Evolutionary conservation across 2,797 vertebrate genomes (phyloP).

Genomic region (Acipenser oxyrinchus): DNA sequence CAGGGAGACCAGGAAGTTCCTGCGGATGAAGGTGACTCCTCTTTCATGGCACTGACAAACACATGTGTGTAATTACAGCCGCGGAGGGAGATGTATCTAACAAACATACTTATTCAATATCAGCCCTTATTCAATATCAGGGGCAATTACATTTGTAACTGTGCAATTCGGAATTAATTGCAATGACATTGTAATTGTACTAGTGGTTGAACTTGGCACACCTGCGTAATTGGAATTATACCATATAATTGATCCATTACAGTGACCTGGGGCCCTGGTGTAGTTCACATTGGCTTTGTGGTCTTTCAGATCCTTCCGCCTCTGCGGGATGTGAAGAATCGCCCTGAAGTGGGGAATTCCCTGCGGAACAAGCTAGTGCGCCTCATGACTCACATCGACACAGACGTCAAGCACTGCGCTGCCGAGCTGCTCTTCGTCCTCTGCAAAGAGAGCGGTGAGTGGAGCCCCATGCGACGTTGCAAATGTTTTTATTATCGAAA

Average conservation of each 20-base stretch:
- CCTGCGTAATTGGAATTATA: too few species aligned
- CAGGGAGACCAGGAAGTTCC: slow-evolving; percentile 83
- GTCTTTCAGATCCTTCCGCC: slow-evolving; percentile 57
- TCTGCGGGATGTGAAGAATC: slow-evolving; percentile 54
- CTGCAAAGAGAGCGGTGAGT: slow-evolving; percentile 72
- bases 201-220: too few species aligned
- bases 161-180: too few species aligned
- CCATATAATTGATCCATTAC: too few species aligned
- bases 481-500: too few species aligned
- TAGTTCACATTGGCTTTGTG: not conserved
- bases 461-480: not conserved
- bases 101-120: too few species aligned
- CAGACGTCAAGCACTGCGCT: slow-evolving; percentile 68
- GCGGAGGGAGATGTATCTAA: too few species aligned
- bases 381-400: slow-evolving; percentile 72
- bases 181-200: too few species aligned
- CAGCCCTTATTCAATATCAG: too few species aligned
- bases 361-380: slow-evolving; percentile 62
- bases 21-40: slow-evolving; percentile 71
- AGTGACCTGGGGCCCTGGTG: not conserved
- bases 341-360: slow-evolving; percentile 64
- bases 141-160: too few species aligned
- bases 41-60: too few species aligned
- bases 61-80: too few species aligned
- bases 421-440: slow-evolving; percentile 74